Evolutionary conservation across 1,140 invertebrate genomes (phyloP).

Genomic region (Sycophaga agraensis): DNA sequence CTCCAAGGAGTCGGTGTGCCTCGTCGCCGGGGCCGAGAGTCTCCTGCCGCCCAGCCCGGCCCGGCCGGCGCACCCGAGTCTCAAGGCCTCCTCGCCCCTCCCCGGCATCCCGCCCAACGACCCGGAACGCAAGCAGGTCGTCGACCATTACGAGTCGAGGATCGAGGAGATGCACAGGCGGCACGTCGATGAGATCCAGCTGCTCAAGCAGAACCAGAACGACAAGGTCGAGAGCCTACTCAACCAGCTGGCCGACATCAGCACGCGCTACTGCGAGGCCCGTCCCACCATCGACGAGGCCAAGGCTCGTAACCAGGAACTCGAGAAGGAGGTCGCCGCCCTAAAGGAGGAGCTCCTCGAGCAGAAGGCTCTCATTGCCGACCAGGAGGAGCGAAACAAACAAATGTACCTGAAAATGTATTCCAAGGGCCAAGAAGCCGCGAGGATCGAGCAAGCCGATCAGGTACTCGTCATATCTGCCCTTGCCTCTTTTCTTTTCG

Average conservation of each 20-base stretch:
- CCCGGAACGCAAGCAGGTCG: conserved; percentile 67
- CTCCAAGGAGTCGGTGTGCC: conserved; percentile 68
- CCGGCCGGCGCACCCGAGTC: conserved; percentile 10
- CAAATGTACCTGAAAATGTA: conserved; percentile 82
- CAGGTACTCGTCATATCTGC: conserved; percentile 48
- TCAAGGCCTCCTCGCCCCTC: background rate
- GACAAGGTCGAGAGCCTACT: conserved; percentile 76
- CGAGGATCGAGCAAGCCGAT: conserved; percentile 68
- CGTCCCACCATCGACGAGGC: conserved; percentile 59
- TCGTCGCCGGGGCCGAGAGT: conserved; percentile 38
- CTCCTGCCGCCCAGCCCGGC: background rate
- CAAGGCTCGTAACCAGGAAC: conserved; percentile 65
- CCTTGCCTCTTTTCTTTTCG: background rate
- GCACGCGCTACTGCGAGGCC: conserved; percentile 71
- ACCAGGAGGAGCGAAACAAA: conserved; percentile 75
- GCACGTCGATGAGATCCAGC: conserved; percentile 70
- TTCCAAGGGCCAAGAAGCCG: conserved; percentile 76
- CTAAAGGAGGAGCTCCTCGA: conserved; percentile 64
- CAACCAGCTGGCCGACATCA: conserved; percentile 77
- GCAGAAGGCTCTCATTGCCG: conserved; percentile 52
- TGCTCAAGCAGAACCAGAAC: conserved; percentile 74
- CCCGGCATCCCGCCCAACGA: conserved; percentile 46
- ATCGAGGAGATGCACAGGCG: conserved; percentile 71
- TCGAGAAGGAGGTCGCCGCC: conserved; percentile 70
- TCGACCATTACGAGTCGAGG: conserved; percentile 70